These are phyloP conservation scores for Morone chrysops DNA, from an alignment of 2,113 vertebrate genomes.

Conservation along the genomic window DNA sequence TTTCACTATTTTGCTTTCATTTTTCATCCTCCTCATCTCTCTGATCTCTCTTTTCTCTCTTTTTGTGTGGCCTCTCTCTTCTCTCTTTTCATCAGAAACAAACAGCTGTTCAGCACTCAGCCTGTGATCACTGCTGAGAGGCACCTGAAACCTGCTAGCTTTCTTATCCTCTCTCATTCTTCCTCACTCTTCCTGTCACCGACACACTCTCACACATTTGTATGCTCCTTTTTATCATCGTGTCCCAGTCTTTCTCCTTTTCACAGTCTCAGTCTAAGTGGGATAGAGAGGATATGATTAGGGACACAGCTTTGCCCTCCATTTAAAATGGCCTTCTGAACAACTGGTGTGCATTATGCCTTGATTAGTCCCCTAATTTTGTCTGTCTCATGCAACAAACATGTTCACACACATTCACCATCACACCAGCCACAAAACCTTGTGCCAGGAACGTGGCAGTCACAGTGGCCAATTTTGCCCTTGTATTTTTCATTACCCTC, in stretches of 20 bases:
- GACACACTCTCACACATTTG: neutral
- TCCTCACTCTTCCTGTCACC: neutral
- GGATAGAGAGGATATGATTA: conserved; percentile 45
- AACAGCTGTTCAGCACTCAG: conserved; percentile 63
- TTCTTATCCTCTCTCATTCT: conserved; percentile 12
- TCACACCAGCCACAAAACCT: conserved; percentile 12
- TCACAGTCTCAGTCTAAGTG: neutral
- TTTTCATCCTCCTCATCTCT: conserved; percentile 10
- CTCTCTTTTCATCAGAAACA: conserved; percentile 33
- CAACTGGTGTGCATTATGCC: conserved; percentile 51
- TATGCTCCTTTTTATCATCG: conserved; percentile 10
- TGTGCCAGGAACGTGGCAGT: neutral
- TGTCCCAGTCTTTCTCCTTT: conserved; percentile 9
- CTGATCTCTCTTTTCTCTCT: conserved; percentile 29
- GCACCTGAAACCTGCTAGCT: conserved; percentile 47
- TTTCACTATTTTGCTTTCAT: conserved; percentile 18
- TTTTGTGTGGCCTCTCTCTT: neutral
- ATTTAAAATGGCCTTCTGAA: conserved; percentile 48
- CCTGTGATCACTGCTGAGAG: conserved; percentile 56
- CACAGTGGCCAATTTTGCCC: conserved; percentile 6
- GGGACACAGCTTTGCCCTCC: conserved; percentile 46
- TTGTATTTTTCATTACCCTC: neutral
- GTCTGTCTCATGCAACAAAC: conserved; percentile 40
- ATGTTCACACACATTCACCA: conserved; percentile 34
- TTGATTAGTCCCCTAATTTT: conserved; percentile 50